phyloP scores from a whole-genome alignment of 2,888 invertebrate species.

The Isotomurus palustris region DNA sequence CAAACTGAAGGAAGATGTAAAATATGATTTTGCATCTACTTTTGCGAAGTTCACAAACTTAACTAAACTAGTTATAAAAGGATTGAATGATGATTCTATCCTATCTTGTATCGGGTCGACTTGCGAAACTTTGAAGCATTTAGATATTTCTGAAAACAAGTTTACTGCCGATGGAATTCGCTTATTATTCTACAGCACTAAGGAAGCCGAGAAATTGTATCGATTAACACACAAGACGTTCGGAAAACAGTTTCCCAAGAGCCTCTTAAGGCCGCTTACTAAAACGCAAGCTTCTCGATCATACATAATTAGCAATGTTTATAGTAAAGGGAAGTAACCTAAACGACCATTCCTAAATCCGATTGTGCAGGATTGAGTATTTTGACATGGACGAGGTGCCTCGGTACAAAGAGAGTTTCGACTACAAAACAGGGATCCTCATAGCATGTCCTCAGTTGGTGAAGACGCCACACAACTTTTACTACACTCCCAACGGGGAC shows the following conservation, averaged over 20 bases:
- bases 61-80: conserved; percentile 33
- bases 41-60: conserved; percentile 17
- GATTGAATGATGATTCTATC: conserved; percentile 26
- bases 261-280: conserved; percentile 8
- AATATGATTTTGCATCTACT: no score
- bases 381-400: conserved; percentile 31
- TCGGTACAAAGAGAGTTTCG: background rate
- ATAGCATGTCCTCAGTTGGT: conserved; percentile 31
- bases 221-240: background rate
- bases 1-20: no score
- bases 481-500: conserved; percentile 27
- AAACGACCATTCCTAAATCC: no score
- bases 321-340: no score
- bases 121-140: conserved; percentile 31
- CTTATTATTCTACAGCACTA: conserved; percentile 9
- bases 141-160: conserved; percentile 34
- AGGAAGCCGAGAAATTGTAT: background rate
- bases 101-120: conserved; percentile 29
- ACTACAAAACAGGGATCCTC: conserved; percentile 5
- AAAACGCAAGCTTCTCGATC: conserved; percentile 1
- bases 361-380: conserved; percentile 23
- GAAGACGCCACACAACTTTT: conserved; percentile 29
- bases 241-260: background rate
- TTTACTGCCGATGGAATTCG: conserved; percentile 33
- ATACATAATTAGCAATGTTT: no score